phyloP scores from a whole-genome alignment of 1,140 invertebrate species.

The Hetaerina americana region DNA sequence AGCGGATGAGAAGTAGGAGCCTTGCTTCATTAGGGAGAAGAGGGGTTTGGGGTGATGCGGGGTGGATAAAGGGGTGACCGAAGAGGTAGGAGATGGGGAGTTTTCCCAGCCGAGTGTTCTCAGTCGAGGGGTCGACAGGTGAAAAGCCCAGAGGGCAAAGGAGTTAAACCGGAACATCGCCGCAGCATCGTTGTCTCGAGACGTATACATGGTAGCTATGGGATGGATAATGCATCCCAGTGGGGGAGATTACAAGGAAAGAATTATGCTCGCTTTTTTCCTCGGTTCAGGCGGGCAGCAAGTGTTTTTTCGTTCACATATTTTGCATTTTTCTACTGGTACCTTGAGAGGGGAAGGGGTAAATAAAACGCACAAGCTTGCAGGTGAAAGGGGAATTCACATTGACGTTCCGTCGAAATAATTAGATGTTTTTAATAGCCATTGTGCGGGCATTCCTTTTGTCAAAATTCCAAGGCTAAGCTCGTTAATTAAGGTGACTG shows the following conservation, averaged over 20 bases:
- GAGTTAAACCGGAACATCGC: background rate
- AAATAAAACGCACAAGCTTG: too few species aligned
- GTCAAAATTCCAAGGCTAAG: too few species aligned
- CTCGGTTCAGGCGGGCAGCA: too few species aligned
- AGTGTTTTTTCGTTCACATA: background rate
- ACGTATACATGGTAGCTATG: background rate
- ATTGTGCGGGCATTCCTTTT: too few species aligned
- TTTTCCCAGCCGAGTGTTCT: too few species aligned
- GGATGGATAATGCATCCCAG: background rate
- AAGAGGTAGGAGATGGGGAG: too few species aligned
- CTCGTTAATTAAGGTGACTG: too few species aligned
- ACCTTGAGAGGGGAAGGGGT: background rate
- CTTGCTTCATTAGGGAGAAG: background rate
- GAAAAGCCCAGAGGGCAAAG: background rate
- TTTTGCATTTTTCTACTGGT: background rate
- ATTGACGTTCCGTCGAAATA: too few species aligned
- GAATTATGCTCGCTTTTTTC: background rate
- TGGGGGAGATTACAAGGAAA: background rate
- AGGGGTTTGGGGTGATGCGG: too few species aligned
- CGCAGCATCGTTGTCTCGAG: background rate
- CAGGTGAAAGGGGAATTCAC: background rate
- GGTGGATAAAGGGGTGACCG: too few species aligned
- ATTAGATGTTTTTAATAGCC: too few species aligned
- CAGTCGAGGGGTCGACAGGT: background rate
- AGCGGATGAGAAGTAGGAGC: background rate